Evolutionary conservation across 2,113 vertebrate species (phyloP), one percentile per base, ranked within the genome.

Genomic region (Patagioenas fasciata): DNA sequence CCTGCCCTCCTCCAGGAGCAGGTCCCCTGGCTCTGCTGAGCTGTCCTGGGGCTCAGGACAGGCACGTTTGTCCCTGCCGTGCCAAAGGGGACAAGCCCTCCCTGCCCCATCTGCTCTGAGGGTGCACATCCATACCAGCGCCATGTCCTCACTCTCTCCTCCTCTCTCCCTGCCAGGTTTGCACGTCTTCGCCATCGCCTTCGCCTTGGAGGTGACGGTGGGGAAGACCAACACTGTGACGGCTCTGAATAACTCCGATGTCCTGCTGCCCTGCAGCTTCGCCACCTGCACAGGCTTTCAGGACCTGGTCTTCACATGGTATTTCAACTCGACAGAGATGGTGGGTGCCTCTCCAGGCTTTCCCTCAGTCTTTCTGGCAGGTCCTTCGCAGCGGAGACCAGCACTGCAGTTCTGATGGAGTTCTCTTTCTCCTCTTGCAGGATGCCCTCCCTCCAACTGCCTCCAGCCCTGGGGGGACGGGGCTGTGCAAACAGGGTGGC

Each of bases 221-320:
- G 99, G 99, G 56, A 99, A 99, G 95, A 95, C 98, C 62, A 97
- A 98, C 44, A 98, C 97, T 32, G 95, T 99, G 78, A 98, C 96
- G 32, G 99, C 98, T 0, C 98, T 99, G 88, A 99, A 99, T 1
- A 99, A 99, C 93, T 98, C 99, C 18, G 96, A 99, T 0, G 97
- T 99, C 58, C 95, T 98, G 89, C 95, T 99, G 93, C 99, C 99
- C 64, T 99, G 99, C 92, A 79, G 50, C 32, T 99, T 99, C 86
- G 25, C 58, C 95, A 99, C 98, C 97, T 99, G 99, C 81, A 99
- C 98, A 5, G 99, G 99, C 89, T 99, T 99, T 23, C 70, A 98
- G 51, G 92, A 99, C 92, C 98, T 99, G 13, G 97, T 97, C 86
- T 99, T 99, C 98, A 98, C 89, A 23, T 99, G 99, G 99, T 97